Evolutionary conservation across 2,888 invertebrate genomes (phyloP), one percentile per base, ranked within the genome.

Genomic region (Plagodis dolabraria): DNA sequence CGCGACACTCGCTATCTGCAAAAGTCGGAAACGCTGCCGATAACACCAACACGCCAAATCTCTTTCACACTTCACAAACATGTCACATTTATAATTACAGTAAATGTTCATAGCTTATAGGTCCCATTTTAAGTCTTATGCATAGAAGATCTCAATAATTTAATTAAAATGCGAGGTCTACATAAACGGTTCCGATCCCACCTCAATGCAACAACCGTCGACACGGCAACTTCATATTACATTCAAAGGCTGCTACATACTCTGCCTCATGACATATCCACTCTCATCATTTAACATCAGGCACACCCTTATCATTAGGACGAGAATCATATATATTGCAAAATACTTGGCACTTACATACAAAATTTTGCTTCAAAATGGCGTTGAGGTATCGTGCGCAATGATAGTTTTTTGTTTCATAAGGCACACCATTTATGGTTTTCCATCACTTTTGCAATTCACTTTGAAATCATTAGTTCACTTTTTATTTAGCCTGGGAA

Each of bases 311-410:
- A 75, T 67, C 61, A 63, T 62, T 67, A 80, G 78, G 79, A 75
- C 75, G 75, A 76, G 70, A 84, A 82, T 80, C 68, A 78, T 86
- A 88, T 88, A 87, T 91, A 92, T 91, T 88, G 89, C 90, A 83
- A 93, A 93, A 89, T 92, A 92, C 91, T 91, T 93, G 92, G 90
- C 92, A 93, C 93, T 93, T 93, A 93, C 93, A 92, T 89, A 92
- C 87, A 92, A 93, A 92, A 90, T 91, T 93, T 93, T 91, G 93
- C 93, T 92, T 93, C 93, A 93, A 93, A 93, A 93, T 93, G 93
- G 93, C 93, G 93, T 92, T 92, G 86, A 81, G 82, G 85, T 90
- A 91, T 91, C 93, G 92, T 93, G 93, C 92, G 93, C 89, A 90
- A 89, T 88, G 91, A 91, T 89, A 88, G 92, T 88, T 92, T 92